Conservation (phyloP, 2,797 vertebrate species). For the Malurus splendens region DNA sequence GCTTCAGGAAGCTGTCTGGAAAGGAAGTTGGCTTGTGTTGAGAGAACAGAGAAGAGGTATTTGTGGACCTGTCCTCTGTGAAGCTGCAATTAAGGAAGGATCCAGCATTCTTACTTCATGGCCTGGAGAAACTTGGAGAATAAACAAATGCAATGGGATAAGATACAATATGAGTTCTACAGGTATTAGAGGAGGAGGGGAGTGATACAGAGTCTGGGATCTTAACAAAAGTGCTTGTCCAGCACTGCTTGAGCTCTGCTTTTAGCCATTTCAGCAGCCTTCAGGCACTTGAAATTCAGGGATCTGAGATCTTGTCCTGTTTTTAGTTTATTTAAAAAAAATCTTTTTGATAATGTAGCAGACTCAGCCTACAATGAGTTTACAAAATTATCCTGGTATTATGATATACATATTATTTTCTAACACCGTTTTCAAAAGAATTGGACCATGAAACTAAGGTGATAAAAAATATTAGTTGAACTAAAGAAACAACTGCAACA, state of each 20-base stretch:
- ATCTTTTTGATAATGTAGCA: background rate
- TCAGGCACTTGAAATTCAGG: background rate
- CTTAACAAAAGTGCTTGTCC: background rate
- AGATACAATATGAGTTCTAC: background rate
- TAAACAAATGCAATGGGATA: background rate
- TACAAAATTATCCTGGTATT: background rate
- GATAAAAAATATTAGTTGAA: background rate
- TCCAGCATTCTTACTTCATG: background rate
- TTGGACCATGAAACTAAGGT: background rate
- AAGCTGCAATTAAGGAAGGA: background rate
- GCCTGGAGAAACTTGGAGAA: background rate
- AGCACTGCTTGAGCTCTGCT: background rate
- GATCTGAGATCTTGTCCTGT: background rate
- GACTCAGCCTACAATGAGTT: background rate
- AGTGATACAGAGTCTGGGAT: rapidly evolving
- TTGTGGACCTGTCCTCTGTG: background rate
- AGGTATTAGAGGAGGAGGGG: rapidly evolving
- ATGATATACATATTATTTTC: background rate
- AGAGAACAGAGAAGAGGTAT: background rate
- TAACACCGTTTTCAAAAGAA: background rate
- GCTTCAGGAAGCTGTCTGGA: background rate
- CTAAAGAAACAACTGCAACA: background rate
- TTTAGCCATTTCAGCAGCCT: background rate
- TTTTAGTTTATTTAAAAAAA: background rate
- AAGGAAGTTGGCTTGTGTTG: background rate